phyloP scores from a whole-genome alignment of 1,140 invertebrate species.

The Apis florea region DNA sequence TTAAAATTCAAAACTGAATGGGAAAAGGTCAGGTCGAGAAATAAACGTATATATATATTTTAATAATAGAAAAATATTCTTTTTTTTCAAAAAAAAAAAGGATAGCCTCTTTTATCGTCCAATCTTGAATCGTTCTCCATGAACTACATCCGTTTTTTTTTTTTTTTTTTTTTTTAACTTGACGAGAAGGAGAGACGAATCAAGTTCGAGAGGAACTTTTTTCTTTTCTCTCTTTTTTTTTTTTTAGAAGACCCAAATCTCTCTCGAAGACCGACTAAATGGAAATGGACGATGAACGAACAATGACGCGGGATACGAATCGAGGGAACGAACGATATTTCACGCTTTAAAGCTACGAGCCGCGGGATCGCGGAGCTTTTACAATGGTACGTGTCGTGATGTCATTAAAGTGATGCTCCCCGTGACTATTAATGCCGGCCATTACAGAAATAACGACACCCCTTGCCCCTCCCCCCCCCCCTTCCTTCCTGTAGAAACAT shows the following conservation, averaged over 20 bases:
- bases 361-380: slow-evolving; percentile 18
- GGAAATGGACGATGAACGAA: slow-evolving; percentile 3
- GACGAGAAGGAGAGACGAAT: background rate
- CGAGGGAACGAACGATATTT: slow-evolving; percentile 15
- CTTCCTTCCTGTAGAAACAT: background rate
- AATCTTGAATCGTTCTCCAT: no score
- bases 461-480: no score
- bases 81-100: no score
- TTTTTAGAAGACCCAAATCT: background rate
- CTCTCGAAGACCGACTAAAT: background rate
- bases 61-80: no score
- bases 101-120: no score
- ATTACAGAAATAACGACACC: slow-evolving; percentile 35
- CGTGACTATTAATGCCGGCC: slow-evolving; percentile 28
- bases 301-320: slow-evolving; percentile 2
- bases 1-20: no score
- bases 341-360: slow-evolving; percentile 21
- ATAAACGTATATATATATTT: no score
- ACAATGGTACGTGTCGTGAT: slow-evolving; percentile 14
- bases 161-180: no score
- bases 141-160: no score
- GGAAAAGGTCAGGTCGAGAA: no score
- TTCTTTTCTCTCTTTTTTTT: background rate
- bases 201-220: background rate
- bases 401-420: slow-evolving; percentile 27